These are phyloP conservation scores for Acanthosoma haemorrhoidale DNA, from an alignment of 2,888 invertebrate genomes.

Conservation along the genomic window DNA sequence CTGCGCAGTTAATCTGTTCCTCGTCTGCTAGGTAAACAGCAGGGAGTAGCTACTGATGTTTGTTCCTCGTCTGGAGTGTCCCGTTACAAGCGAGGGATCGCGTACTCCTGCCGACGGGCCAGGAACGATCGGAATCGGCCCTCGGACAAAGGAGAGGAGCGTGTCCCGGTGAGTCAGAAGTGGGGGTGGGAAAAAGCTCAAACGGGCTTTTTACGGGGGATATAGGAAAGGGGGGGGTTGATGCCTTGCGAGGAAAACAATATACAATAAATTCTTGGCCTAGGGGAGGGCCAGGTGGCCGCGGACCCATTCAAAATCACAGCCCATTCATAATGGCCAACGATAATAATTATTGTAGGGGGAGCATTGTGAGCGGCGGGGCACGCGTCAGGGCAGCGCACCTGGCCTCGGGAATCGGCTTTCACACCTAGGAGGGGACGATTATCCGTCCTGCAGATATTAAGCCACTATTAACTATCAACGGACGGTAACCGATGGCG, in stretches of 20 bases:
- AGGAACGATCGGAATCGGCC: background rate
- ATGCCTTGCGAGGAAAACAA: conserved; percentile 11
- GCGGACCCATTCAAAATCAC: conserved; percentile 26
- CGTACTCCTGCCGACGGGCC: no score
- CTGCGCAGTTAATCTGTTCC: background rate
- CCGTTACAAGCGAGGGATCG: background rate
- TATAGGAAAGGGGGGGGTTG: no score
- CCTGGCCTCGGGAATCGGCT: conserved; percentile 17
- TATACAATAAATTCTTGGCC: conserved; percentile 26
- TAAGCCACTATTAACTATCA: background rate
- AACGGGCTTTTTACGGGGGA: conserved; percentile 21
- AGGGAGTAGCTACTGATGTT: background rate
- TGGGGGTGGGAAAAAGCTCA: conserved; percentile 12
- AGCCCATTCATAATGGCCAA: conserved; percentile 26
- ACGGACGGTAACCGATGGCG: no score
- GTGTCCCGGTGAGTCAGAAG: background rate
- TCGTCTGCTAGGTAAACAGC: background rate
- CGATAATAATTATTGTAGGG: conserved; percentile 29
- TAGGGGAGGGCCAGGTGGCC: conserved; percentile 20
- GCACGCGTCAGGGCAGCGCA: background rate
- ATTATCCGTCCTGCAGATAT: background rate
- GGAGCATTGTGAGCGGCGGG: background rate
- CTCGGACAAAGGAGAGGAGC: background rate
- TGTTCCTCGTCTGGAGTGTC: background rate
- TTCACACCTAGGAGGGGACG: conserved; percentile 10